Base-by-base conservation (phyloP, 2,113 vertebrate genomes). In the Scalopus aquaticus region DNA sequence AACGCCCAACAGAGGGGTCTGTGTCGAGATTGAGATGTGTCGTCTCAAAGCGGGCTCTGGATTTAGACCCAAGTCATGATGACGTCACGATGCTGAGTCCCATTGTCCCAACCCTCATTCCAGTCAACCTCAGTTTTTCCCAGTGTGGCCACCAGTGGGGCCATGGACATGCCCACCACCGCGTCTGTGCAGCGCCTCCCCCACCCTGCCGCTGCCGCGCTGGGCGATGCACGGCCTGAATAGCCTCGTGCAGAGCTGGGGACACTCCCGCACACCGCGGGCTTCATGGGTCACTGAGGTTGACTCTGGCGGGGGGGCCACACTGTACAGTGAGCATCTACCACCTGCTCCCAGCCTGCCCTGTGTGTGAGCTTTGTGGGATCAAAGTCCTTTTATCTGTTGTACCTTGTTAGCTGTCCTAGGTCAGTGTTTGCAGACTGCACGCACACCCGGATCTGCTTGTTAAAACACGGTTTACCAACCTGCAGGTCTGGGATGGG, bases 301-400 rank as follows among this genome's bases (percentile, higher is more conserved):
- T 81, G 65, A 54, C 58, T 72, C 69, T 56, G 6, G 77, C 8
- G 35, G 51, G 54, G 54, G 46, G 24, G 16, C 44, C 67, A 37
- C 1, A 1, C 37, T 49, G 19, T 49, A 37, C 24, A n/a, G 39
- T 1, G n/a, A 51, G 51, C 56, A 54, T 17, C 35, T 35, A 19
- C 84, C 42, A 32, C 65, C 44, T 76, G 58, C 58, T 67, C 35
- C 79, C 46, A 44, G 26, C 28, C 24, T 22, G 44, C 37, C 49
- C 62, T 39, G 39, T 49, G 58, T 2, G 39, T 20, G 62, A 51
- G 51, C 87, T 82, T 85, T 72, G 65, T 88, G 54, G 81, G 67
- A 76, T 90, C 72, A 49, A 92, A 81, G 85, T 54, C 54, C 24
- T 88, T 92, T 72, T 17, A 37, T 74, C 58, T 92, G 4, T 81